Evolutionary conservation across 2,797 vertebrate species (phyloP), one percentile per base, ranked within the genome.

Genomic region (Rhinichthys osculus): DNA sequence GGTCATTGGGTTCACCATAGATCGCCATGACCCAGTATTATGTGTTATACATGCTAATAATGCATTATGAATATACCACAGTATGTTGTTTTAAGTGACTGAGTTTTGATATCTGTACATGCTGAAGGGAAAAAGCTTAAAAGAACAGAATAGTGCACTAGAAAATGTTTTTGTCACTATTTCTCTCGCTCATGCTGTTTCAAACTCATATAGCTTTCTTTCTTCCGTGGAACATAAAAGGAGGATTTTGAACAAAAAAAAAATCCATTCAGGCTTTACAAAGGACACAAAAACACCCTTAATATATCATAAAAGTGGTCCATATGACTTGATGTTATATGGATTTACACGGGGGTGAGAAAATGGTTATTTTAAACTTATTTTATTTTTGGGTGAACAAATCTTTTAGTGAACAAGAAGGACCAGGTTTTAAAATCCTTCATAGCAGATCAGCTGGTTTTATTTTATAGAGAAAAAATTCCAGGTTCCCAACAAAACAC

Each of bases 11-110:
- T 86, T 86, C 82, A 82, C 83, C 44, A 6, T 84, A 62, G 47
- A 35, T 54, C 19, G 44, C 78, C 6, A 71, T 69, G 74, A 81
- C 72, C 83, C 74, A 74, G 76, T 78, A 27, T 82, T 59, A 67
- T 40, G 62, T 67, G 78, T 89, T 89, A 90, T 89, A 90, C 89
- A 90, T 90, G 87, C 87, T 81, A 77, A 62, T 87, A 89, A 87
- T 90, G 89, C 87, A 90, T 89, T 90, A 79, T 82, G 47, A 54
- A 67, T 54, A 67, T 54, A 82, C 64, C 30, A 73, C 67, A 33
- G 69, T 38, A 71, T 57, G 21, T 54, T 84, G 59, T 85, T 69
- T 72, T 38, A 76, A 66, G 81, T 76, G 30, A 71, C 27, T 71
- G 38, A 64, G 67, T 64, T 66, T 70, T 78, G 72, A 67, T 76